phyloP scores from a whole-genome alignment of 2,113 vertebrate genomes.

The Aegithalos caudatus region DNA sequence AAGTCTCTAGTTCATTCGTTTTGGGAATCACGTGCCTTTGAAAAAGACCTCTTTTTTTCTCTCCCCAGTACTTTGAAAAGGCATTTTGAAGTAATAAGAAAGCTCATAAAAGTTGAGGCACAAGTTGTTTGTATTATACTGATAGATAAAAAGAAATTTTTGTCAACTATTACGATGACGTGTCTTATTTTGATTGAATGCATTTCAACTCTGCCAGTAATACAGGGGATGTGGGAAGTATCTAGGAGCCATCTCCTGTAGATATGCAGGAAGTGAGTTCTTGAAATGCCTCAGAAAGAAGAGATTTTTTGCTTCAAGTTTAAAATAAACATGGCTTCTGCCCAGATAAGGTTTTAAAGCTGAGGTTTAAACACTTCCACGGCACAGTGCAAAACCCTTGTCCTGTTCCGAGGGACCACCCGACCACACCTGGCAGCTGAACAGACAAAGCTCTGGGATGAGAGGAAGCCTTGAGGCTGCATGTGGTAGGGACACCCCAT shows the following conservation, averaged over 20 bases:
- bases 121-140: not conserved
- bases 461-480: not conserved
- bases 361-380: not conserved
- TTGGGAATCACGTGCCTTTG: not conserved
- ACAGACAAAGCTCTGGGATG: not conserved
- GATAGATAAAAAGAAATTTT: not conserved
- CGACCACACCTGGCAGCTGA: not conserved
- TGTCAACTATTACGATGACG: not conserved
- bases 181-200: not conserved
- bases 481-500: fast-evolving
- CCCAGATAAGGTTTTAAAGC: slow-evolving; percentile 4
- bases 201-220: not conserved
- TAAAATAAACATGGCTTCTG: slow-evolving; percentile 34
- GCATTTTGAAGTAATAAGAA: not conserved
- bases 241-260: slow-evolving; percentile 36
- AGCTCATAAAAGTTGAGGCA: not conserved
- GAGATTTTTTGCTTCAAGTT: not conserved
- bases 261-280: slow-evolving; percentile 36
- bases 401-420: not conserved
- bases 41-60: not conserved
- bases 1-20: not conserved
- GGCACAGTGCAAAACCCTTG: not conserved
- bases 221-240: not conserved
- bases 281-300: slow-evolving; percentile 36
- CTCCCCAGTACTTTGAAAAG: not conserved